Percentiles rank a stretch among this genome's conserved stretches.
Conservation (phyloP, 2,888 invertebrate species). For the Chaitophorus viminalis region DNA sequence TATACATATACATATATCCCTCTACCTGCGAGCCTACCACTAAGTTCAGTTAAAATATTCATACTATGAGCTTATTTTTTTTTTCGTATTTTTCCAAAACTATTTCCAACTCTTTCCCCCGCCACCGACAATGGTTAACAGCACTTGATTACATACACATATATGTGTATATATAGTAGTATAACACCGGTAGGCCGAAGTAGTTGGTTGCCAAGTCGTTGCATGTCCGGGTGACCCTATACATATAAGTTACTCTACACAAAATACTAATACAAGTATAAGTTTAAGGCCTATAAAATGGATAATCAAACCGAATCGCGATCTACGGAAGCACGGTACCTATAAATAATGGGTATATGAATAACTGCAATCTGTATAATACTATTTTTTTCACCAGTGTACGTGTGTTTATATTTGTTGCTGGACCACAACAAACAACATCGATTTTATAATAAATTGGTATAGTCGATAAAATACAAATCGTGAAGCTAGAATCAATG, state of each 20-base stretch:
- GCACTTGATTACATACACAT: slow-evolving; percentile 1
- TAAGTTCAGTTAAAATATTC: slow-evolving; percentile 50
- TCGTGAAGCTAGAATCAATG: background rate
- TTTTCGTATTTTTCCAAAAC: slow-evolving; percentile 3
- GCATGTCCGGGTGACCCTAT: slow-evolving; percentile 35
- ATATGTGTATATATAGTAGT: too few relatives aligned
- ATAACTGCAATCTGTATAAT: background rate
- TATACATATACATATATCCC: background rate
- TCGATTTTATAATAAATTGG: too few relatives aligned
- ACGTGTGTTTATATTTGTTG: too few relatives aligned
- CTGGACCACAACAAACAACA: background rate
- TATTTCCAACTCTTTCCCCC: background rate
- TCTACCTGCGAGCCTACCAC: background rate
- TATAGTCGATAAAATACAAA: too few relatives aligned
- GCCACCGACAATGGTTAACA: background rate
- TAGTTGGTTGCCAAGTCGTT: slow-evolving; percentile 24
- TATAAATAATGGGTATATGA: background rate
- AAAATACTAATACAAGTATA: background rate
- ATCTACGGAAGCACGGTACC: background rate
- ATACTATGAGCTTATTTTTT: slow-evolving; percentile 38
- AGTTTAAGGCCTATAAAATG: background rate
- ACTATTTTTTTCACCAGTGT: background rate
- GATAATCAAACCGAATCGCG: background rate
- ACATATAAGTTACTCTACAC: background rate
- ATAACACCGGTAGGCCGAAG: slow-evolving; percentile 33